Evolutionary conservation across 2,797 vertebrate genomes (phyloP), one percentile per base, ranked within the genome.

Genomic region (Oophaga sylvatica): DNA sequence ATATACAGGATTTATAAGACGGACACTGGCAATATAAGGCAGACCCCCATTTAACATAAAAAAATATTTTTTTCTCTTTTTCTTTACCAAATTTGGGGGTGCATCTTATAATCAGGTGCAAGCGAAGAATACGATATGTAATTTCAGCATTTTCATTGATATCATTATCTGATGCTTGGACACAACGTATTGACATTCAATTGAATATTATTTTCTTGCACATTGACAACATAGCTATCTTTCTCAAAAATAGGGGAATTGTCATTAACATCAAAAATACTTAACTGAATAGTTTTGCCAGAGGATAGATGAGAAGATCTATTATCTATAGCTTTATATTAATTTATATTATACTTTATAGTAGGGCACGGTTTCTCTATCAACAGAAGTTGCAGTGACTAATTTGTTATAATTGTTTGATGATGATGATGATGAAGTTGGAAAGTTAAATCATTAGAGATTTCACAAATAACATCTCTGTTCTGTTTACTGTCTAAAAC

Each of bases 91-190:
- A 26, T 26, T 26, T 26, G 26, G 26, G 26, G 26, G 26, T 26
- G 26, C 26, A 26, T 26, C 26, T 26, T 26, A 26, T 26, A 26
- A 26, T 26, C 26, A 26, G 26, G 26, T 26, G 26, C 26, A 26
- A 26, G 26, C 26, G 26, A 26, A 26, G 26, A 26, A 26, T 26
- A 26, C 26, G 26, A 0, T 26, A 1, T 95, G 91, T 94, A 4
- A 96, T 65, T 68, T 89, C 92, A 1, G 95, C 92, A 48, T 96
- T 96, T 56, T 94, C 92, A 76, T 94, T 93, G 3, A 90, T 93
- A 88, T 97, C 97, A 0, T 89, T 83, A 89, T 97, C 96, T 9
- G 60, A 71, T 0, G 97, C 96, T 1, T 88, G 94, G 9, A 97
- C 90, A 0, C 93, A 94, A 83, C 95, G 95, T 20, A 95, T 79